Evolutionary conservation across 37 sponge, comb jelly and placozoan genomes (phyloP), one percentile per base, ranked within the genome.

Genomic region (Amphimedon queenslandica): DNA sequence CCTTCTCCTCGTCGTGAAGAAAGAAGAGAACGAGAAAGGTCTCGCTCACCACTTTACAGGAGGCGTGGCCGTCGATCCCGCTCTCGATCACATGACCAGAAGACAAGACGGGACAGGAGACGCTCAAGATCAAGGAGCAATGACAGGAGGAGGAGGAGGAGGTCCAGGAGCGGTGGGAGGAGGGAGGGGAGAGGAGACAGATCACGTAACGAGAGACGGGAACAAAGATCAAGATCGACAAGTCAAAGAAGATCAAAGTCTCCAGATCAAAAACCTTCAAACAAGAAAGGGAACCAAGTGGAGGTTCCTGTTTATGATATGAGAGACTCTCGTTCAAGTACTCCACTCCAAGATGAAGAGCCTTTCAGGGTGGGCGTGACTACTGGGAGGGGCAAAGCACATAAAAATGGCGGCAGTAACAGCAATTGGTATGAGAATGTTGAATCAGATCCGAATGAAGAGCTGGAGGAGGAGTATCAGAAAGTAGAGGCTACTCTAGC

Each of bases 1-100:
- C 70, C 70, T 41, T 51, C 70, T 18, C 70, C 39, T 8, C 2
- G n/a, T 37, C 51, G 53, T 70, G 28, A 6, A 37, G 47, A 4
- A 4, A 23, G 25, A 23, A 37, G 61, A 11, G 21, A n/a, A 25
- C 61, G 61, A 25, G 61, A 60, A n/a, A 25, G 61, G 28, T 11
- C 5, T 60, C 8, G 53, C 8, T 47, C 53, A 47, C 53, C 53
- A 47, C 53, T 13, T 18, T 11, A 60, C 21, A 60, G 61, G 61
- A 60, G 28, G 5, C 61, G 27, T 6, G 21, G 28, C 21, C 28
- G 21, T 60, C 8, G 61, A n/a, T 6, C 61, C 28, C 61, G 61
- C 21, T 25, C 27, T n/a, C 23, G 61, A 60, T 60, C 61, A 47
- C 13, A 47, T 47, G 51, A 47, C 8, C 51, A 13, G 13, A 8